A percentile compares a stretch with the other conserved stretches of the same genome.
Evolutionary conservation across 2,113 vertebrate genomes (phyloP).

Genomic region (Macrotus californicus): DNA sequence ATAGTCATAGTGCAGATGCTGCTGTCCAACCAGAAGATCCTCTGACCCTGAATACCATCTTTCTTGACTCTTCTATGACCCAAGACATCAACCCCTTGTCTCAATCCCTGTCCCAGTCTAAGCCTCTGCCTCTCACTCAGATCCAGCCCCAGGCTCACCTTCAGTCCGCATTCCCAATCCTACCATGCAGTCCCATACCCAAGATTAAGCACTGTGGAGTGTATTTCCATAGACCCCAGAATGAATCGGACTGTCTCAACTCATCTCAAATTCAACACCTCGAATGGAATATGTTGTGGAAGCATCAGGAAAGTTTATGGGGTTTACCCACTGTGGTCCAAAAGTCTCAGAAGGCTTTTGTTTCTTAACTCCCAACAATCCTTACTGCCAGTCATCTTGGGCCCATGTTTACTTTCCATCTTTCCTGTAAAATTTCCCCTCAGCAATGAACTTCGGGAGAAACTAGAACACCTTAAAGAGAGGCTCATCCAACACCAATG

Average conservation of each 20-base stretch:
- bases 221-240: neutral
- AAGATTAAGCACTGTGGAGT: neutral
- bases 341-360: neutral
- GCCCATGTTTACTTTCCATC: neutral
- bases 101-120: neutral
- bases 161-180: neutral
- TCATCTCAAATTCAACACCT: neutral
- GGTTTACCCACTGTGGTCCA: neutral
- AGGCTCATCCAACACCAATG: neutral
- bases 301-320: neutral
- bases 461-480: conserved; percentile 15
- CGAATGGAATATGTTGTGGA: neutral
- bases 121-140: neutral
- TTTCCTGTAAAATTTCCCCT: neutral
- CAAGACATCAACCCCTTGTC: neutral
- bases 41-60: neutral
- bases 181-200: no score
- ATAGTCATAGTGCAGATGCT: neutral
- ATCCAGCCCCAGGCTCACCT: neutral
- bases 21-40: neutral
- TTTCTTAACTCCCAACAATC: neutral
- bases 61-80: neutral
- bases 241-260: neutral
- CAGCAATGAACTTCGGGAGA: neutral
- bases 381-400: neutral